phyloP scores from a whole-genome alignment of 2,888 invertebrate genomes.

The Ptilodon capucinus region DNA sequence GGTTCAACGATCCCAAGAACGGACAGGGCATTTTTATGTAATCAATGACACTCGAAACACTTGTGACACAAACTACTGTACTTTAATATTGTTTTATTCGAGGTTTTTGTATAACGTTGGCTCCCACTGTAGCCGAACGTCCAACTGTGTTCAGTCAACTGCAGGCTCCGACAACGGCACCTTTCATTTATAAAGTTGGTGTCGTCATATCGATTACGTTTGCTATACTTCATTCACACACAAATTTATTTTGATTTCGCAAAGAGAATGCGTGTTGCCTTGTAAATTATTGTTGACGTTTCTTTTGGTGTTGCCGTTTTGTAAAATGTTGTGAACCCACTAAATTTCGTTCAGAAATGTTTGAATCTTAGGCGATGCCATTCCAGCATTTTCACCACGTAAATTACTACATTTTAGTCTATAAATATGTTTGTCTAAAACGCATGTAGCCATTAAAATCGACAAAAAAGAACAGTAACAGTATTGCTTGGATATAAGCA shows the following conservation, averaged over 20 bases:
- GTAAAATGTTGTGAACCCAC: not conserved
- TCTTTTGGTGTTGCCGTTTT: not conserved
- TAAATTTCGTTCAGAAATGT: not conserved
- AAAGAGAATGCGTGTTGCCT: conserved; percentile 38
- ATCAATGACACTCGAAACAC: conserved; percentile 62
- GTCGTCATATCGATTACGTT: conserved; percentile 78
- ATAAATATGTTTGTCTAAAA: too few species aligned
- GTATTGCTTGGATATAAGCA: too few species aligned
- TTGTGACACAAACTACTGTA: conserved; percentile 49
- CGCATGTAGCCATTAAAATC: too few species aligned
- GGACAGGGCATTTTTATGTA: conserved; percentile 92
- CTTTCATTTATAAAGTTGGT: conserved; percentile 79
- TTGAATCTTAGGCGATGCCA: too few species aligned
- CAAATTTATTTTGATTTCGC: conserved; percentile 59
- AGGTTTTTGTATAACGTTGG: conserved; percentile 65
- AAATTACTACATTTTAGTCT: too few species aligned
- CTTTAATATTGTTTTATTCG: conserved; percentile 37
- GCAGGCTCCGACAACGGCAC: conserved; percentile 53
- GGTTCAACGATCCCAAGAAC: conserved; percentile 90
- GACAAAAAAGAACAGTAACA: too few species aligned
- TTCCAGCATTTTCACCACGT: too few species aligned
- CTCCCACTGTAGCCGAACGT: conserved; percentile 82
- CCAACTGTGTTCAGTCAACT: conserved; percentile 62
- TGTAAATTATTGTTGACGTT: conserved; percentile 32
- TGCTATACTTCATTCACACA: conserved; percentile 50